A percentile compares a stretch with the other conserved stretches of the same genome.
Evolutionary conservation across 2,797 vertebrate genomes (phyloP).

Genomic region (Phrynocephalus forsythii): DNA sequence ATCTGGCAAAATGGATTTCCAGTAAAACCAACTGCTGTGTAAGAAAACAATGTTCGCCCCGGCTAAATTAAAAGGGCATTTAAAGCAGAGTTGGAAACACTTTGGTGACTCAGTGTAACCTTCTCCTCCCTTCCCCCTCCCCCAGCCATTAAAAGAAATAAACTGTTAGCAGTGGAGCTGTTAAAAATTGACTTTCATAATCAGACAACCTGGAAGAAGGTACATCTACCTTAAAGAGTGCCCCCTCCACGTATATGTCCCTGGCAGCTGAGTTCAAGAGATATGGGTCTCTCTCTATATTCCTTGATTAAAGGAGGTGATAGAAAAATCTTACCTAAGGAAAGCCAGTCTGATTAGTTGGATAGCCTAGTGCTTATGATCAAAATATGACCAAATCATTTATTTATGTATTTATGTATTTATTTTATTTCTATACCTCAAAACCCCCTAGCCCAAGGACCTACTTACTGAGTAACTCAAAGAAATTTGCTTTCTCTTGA

Average conservation of each 20-base stretch:
- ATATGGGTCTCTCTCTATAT: too few relatives aligned
- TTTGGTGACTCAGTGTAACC: slow-evolving; percentile 49
- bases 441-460: too few relatives aligned
- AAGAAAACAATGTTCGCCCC: slow-evolving; percentile 60
- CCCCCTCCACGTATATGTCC: neutral
- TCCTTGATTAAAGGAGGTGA: neutral
- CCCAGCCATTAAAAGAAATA: slow-evolving; percentile 26
- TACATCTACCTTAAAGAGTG: neutral
- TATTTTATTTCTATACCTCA: too few relatives aligned
- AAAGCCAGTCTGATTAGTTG: neutral
- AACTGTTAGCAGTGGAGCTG: slow-evolving; percentile 12
- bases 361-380: neutral
- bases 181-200: slow-evolving; percentile 14
- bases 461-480: too few relatives aligned
- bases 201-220: neutral
- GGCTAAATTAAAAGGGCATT: slow-evolving; percentile 62
- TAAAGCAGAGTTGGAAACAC: slow-evolving; percentile 63
- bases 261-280: neutral
- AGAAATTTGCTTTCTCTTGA: too few relatives aligned
- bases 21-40: slow-evolving; percentile 67
- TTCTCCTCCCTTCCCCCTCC: neutral
- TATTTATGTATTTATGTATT: too few relatives aligned
- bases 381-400: neutral
- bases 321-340: neutral
- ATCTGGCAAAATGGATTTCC: slow-evolving; percentile 75